Percentiles rank a stretch among this genome's conserved stretches.
Conservation (phyloP, 2,888 invertebrate genomes). For the Furcula furcula region DNA sequence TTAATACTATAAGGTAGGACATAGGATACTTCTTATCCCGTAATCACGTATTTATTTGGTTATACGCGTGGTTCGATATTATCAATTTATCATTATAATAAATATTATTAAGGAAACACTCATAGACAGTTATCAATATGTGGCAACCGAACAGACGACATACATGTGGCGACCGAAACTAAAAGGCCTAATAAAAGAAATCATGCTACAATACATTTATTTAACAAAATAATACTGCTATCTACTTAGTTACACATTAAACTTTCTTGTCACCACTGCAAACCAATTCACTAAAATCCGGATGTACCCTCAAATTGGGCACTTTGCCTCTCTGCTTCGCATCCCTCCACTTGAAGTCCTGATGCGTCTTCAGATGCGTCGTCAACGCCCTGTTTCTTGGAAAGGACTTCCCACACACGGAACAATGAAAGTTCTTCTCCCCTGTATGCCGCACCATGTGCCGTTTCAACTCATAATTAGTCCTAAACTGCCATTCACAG, state of each 20-base stretch:
- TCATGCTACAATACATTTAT: constrained; percentile 15
- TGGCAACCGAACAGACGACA: not conserved
- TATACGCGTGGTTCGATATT: too few species aligned
- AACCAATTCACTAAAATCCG: constrained; percentile 38
- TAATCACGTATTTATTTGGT: too few species aligned
- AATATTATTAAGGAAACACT: too few species aligned
- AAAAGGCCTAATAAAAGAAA: too few species aligned
- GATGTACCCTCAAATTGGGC: constrained; percentile 46
- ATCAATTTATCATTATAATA: too few species aligned
- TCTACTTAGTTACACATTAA: constrained; percentile 3
- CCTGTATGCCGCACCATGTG: constrained; percentile 66
- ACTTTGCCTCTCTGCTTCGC: constrained; percentile 45
- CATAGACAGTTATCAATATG: too few species aligned
- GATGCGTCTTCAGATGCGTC: constrained; percentile 60
- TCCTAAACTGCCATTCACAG: constrained; percentile 67
- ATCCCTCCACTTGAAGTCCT: constrained; percentile 51
- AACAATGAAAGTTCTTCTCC: constrained; percentile 58
- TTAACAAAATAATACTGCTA: constrained; percentile 25
- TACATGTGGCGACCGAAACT: too few species aligned
- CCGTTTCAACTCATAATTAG: constrained; percentile 62
- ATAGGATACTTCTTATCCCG: too few species aligned
- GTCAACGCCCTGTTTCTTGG: constrained; percentile 53
- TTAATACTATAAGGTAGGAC: too few species aligned
- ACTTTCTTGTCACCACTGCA: constrained; percentile 20
- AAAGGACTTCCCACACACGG: constrained; percentile 59